Conservation (phyloP, 2,113 vertebrate species). For the Cercopithecus mona region DNA sequence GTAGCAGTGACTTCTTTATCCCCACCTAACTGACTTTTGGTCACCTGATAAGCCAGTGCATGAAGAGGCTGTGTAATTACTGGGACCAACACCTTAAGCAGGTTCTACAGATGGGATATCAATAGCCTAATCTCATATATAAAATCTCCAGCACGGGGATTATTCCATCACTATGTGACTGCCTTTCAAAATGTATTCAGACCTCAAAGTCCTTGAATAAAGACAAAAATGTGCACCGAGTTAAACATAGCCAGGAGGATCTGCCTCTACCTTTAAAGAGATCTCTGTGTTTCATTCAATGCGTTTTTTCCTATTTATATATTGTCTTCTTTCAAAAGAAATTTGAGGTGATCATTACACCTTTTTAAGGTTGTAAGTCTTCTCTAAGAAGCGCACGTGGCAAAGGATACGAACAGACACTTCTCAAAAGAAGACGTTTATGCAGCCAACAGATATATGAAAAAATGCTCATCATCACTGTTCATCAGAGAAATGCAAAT, state of each 20-base stretch:
- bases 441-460: too few relatives aligned
- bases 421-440: too few relatives aligned
- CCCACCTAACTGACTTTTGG: not conserved
- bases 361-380: not conserved
- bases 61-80: not conserved
- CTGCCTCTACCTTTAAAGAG: not conserved
- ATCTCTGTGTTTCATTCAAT: not conserved
- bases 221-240: not conserved
- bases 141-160: not conserved
- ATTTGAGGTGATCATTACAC: not conserved
- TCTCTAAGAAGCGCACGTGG: too few relatives aligned
- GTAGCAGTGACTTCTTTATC: not conserved
- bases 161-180: not conserved
- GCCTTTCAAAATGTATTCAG: constrained; percentile 17
- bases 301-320: not conserved
- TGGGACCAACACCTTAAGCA: not conserved
- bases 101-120: not conserved
- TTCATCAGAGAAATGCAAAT: too few relatives aligned
- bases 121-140: not conserved
- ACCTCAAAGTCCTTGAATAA: not conserved
- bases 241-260: not conserved
- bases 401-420: too few relatives aligned
- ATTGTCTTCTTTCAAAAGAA: constrained; percentile 5
- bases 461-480: too few relatives aligned
- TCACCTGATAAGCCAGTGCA: not conserved